Evolutionary conservation across 2,113 vertebrate species (phyloP), one percentile per base, ranked within the genome.

Genomic region (Podilymbus podiceps): DNA sequence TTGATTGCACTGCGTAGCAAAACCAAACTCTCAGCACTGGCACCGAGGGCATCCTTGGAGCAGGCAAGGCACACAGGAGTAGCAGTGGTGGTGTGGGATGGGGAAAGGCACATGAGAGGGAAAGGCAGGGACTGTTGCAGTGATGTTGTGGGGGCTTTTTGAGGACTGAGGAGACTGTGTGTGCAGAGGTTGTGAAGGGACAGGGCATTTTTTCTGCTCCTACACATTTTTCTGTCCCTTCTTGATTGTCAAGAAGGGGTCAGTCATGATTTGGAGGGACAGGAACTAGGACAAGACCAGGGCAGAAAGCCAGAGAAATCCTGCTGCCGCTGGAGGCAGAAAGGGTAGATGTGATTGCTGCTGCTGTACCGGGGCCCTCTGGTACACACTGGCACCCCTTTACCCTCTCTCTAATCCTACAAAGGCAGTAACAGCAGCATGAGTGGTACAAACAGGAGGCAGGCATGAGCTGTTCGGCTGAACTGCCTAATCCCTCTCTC

Each of bases 401-500:
- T 79, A 77, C 64, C 55, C 64, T 79, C 71, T 62, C 73, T 66
- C 68, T 96, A 97, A 93, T 95, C 92, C 86, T 5, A 4, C 62
- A 60, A 68, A 93, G 74, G 71, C 94, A 91, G 88, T 72, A 91
- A 78, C 82, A 93, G 69, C 75, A 71, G 56, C 55, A 80, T 55
- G 79, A 88, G 71, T 81, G 86, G 79, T 93, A 90, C 76, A 95
- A 80, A 76, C n/a, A 74, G 31, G 79, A 93, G 89, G 80, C 73
- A 89, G 49, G 83, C 96, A 95, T 11, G 47, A 94, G 44, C 64
- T 50, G 15, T 49, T 80, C 20, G 63, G 49, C 79, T 95, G 76
- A 92, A 90, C 84, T 17, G 31, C 64, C 72, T 93, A 96, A 97
- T 96, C 86, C 64, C 46, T 55, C 72, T 90, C 63, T 84, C 15